A percentile compares a stretch with the other conserved stretches of the same genome.
phyloP scores from a whole-genome alignment of 2,113 vertebrate species.

The Kryptolebias marmoratus region DNA sequence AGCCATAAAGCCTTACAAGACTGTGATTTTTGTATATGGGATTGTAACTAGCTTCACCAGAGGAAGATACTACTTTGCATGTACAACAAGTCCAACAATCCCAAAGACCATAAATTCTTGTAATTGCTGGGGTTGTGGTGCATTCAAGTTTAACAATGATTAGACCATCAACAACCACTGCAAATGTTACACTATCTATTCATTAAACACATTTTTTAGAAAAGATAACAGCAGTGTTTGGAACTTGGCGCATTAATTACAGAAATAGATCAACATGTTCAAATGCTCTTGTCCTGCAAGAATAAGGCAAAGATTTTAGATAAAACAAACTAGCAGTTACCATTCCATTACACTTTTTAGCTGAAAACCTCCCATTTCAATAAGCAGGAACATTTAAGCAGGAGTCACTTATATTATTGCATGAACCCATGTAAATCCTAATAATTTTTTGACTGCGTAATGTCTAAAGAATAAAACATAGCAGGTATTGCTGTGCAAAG shows the following conservation, averaged over 20 bases:
- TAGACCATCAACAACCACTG: background rate
- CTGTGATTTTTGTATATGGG: background rate
- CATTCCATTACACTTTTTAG: too few species aligned
- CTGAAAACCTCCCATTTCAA: too few species aligned
- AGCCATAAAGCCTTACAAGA: conserved; percentile 14
- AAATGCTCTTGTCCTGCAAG: background rate
- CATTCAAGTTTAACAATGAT: too few species aligned
- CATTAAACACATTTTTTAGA: background rate
- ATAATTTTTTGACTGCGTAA: background rate
- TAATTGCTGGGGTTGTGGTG: too few species aligned
- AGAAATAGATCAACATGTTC: background rate
- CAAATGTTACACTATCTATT: background rate
- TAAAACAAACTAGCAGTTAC: too few species aligned
- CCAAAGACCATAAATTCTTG: background rate
- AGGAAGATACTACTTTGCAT: background rate
- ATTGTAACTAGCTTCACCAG: background rate
- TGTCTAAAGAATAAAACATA: background rate
- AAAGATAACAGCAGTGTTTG: background rate
- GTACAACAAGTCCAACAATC: background rate
- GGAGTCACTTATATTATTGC: background rate
- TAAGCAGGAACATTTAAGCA: background rate
- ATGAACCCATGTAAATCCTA: background rate
- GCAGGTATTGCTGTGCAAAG: background rate
- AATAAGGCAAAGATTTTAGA: too few species aligned
- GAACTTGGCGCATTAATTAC: background rate